Conservation (phyloP, 2,113 vertebrate species). For the Falco punctatus region DNA sequence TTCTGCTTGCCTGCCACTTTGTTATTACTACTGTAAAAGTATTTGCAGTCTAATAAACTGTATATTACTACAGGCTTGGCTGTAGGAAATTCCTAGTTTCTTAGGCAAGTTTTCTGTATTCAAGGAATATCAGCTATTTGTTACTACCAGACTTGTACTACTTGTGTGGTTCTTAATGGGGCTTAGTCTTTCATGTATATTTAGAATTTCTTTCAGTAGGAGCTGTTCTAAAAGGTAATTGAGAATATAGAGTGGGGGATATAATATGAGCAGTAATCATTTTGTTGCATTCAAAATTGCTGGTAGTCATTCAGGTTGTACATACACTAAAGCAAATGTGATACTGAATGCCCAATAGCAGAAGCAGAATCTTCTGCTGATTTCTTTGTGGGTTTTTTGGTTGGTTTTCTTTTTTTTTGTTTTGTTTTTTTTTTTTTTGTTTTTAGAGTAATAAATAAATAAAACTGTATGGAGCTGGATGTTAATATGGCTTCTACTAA, state of each 20-base stretch:
- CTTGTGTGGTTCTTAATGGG: not conserved
- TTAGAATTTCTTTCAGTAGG: conserved; percentile 23
- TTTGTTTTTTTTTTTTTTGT: not conserved
- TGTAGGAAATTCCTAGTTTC: conserved; percentile 23
- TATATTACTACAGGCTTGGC: not conserved
- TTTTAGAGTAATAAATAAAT: not conserved
- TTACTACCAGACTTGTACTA: not conserved
- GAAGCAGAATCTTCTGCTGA: conserved; percentile 7
- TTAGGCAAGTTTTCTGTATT: not conserved
- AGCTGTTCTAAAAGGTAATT: not conserved
- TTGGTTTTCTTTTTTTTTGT: not conserved
- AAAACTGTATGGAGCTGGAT: not conserved
- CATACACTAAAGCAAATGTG: not conserved
- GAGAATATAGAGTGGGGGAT: not conserved
- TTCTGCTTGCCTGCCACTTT: not conserved
- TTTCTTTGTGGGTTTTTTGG: not conserved
- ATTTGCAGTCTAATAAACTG: conserved; percentile 16
- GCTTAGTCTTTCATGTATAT: not conserved
- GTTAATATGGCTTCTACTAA: conserved; percentile 50
- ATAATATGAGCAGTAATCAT: not conserved
- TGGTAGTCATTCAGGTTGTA: conserved; percentile 12
- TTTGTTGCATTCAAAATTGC: conserved; percentile 40
- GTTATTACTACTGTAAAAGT: not conserved
- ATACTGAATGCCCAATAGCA: not conserved
- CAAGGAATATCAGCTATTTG: not conserved